Evolutionary conservation across 53 echinoderm and acorn worm species (phyloP).

Genomic region (Antedon mediterranea): DNA sequence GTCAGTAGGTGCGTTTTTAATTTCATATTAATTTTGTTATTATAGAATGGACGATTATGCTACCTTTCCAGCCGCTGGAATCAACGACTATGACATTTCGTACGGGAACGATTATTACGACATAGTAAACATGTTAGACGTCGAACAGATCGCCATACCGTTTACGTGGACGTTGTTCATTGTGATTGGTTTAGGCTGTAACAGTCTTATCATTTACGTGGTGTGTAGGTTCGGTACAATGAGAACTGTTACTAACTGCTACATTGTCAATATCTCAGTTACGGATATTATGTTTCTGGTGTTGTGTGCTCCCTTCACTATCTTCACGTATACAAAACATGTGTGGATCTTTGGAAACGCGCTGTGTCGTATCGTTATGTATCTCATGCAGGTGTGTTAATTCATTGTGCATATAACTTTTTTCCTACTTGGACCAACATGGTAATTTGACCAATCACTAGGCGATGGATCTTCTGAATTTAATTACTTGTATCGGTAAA

Average conservation of each 20-base stretch:
- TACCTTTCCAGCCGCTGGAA: too few relatives aligned
- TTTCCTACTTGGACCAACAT: too few relatives aligned
- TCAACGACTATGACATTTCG: not conserved
- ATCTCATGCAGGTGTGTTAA: constrained; percentile 63
- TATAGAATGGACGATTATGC: too few relatives aligned
- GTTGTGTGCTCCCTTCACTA: constrained; percentile 74
- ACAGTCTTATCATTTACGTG: constrained; percentile 70
- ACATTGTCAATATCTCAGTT: constrained; percentile 79
- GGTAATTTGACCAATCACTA: too few relatives aligned
- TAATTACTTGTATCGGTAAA: too few relatives aligned
- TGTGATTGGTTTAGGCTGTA: constrained; percentile 60
- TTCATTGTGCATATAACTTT: too few relatives aligned
- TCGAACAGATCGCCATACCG: constrained; percentile 19
- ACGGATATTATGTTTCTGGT: constrained; percentile 76
- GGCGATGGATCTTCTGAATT: too few relatives aligned
- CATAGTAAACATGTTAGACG: not conserved
- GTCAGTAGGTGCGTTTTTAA: too few relatives aligned
- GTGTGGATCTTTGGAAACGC: constrained; percentile 63
- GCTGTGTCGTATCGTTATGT: constrained; percentile 80
- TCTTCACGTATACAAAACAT: constrained; percentile 7
- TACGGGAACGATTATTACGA: not conserved
- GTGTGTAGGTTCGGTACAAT: constrained; percentile 67
- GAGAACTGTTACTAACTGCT: constrained; percentile 87
- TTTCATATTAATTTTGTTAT: too few relatives aligned
- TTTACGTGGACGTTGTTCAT: constrained; percentile 56